Evolutionary conservation across 2,797 vertebrate genomes (phyloP).

Genomic region (Cygnus olor): DNA sequence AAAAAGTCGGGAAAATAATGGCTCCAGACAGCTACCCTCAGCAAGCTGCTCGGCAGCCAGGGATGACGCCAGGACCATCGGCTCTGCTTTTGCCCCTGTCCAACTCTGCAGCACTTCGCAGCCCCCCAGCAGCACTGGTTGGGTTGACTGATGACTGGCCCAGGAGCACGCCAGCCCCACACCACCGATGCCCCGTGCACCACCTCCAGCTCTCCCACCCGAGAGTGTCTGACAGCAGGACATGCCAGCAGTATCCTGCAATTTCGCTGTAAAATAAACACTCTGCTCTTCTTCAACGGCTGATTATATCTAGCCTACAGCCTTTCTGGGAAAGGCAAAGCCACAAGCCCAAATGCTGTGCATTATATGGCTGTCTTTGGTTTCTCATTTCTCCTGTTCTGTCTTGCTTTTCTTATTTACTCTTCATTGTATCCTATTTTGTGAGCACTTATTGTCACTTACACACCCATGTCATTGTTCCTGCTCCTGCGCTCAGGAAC

Average conservation of each 20-base stretch:
- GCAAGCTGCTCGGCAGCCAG: background rate
- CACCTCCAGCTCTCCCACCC: too few species aligned
- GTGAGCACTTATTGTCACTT: background rate
- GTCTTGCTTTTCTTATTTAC: background rate
- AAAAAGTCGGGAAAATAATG: background rate
- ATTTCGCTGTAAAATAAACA: background rate
- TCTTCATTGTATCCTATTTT: background rate
- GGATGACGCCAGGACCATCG: background rate
- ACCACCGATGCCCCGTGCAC: background rate
- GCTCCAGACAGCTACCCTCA: background rate
- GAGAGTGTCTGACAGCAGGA: background rate
- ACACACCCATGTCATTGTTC: fast-evolving
- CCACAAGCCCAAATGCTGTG: background rate
- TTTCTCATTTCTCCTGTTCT: background rate
- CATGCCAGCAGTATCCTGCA: background rate
- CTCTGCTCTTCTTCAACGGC: background rate
- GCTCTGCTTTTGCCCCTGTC: background rate
- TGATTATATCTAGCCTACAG: background rate
- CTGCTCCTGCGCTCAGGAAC: background rate
- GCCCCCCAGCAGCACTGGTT: background rate
- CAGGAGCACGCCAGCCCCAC: too few species aligned
- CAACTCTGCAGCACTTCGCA: background rate
- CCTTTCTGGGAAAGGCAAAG: background rate
- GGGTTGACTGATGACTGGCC: background rate
- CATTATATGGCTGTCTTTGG: fast-evolving